These are phyloP conservation scores for Thripadectes ignobilis DNA, from an alignment of 2,797 vertebrate species.

Conservation along the genomic window DNA sequence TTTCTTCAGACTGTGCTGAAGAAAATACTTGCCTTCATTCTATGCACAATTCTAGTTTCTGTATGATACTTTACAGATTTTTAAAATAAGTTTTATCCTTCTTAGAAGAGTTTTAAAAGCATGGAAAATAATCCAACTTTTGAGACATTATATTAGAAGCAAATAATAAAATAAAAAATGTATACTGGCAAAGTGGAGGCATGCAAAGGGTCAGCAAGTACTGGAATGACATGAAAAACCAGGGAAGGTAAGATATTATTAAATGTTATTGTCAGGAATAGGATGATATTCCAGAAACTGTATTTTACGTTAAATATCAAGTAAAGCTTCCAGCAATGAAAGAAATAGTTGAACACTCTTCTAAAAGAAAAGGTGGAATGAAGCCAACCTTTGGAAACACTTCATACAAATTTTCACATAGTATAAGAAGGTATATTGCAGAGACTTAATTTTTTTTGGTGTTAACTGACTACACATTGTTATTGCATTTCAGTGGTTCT, in stretches of 20 bases:
- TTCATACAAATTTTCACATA: not conserved
- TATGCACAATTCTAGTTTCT: not conserved
- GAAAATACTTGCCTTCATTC: not conserved
- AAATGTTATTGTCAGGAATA: not conserved
- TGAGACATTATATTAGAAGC: not conserved
- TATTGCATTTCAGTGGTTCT: not conserved
- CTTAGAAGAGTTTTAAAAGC: not conserved
- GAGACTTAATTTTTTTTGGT: not conserved
- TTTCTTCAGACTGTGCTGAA: not conserved
- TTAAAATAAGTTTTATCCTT: not conserved
- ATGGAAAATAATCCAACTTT: not conserved
- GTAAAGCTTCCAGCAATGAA: slow-evolving; percentile 6
- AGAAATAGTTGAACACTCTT: not conserved
- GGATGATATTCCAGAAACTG: not conserved
- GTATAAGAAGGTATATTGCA: not conserved
- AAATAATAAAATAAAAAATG: not conserved
- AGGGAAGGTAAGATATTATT: not conserved
- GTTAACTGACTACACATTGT: not conserved
- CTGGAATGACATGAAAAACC: not conserved
- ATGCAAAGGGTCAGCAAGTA: not conserved
- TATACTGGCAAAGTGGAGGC: not conserved
- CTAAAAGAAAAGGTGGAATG: not conserved
- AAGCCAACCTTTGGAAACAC: slow-evolving; percentile 3
- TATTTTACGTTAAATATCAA: not conserved
- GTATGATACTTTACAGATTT: not conserved